Conservation (phyloP, 2,113 vertebrate genomes). For the Epinephelus moara region DNA sequence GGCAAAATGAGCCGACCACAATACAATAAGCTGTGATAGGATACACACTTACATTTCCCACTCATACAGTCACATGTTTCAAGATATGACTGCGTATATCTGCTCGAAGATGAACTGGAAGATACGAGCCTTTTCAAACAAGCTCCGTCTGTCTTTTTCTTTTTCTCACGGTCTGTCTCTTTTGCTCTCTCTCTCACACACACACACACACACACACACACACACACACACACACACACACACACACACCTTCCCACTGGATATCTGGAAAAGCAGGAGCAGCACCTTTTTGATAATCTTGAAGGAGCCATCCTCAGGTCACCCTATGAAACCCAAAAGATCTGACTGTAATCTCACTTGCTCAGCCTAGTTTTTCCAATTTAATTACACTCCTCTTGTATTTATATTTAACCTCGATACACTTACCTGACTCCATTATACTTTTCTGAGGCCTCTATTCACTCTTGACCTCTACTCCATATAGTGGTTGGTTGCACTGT, state of each 20-base stretch:
- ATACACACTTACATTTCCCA: conserved; percentile 30
- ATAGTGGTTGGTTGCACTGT: no score
- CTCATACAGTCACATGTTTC: conserved; percentile 28
- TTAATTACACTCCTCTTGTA: background rate
- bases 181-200: conserved; percentile 26
- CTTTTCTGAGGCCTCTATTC: background rate
- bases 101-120: conserved; percentile 37
- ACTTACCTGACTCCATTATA: background rate
- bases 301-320: conserved; percentile 2
- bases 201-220: conserved; percentile 47
- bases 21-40: conserved; percentile 61
- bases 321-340: conserved; percentile 11
- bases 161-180: background rate
- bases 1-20: conserved; percentile 52
- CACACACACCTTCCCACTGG: conserved; percentile 11
- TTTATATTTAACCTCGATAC: background rate
- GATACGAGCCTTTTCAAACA: conserved; percentile 50
- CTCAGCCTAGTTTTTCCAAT: background rate
- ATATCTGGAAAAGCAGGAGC: conserved; percentile 20
- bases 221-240: conserved; percentile 36
- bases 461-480: background rate
- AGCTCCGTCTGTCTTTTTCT: conserved; percentile 17
- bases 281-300: conserved; percentile 12
- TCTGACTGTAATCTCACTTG: background rate
- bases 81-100: conserved; percentile 43